Percentiles rank a stretch among this genome's conserved stretches.
Conservation (phyloP, 2,888 invertebrate species). For the Hypselothyrea guttata region DNA sequence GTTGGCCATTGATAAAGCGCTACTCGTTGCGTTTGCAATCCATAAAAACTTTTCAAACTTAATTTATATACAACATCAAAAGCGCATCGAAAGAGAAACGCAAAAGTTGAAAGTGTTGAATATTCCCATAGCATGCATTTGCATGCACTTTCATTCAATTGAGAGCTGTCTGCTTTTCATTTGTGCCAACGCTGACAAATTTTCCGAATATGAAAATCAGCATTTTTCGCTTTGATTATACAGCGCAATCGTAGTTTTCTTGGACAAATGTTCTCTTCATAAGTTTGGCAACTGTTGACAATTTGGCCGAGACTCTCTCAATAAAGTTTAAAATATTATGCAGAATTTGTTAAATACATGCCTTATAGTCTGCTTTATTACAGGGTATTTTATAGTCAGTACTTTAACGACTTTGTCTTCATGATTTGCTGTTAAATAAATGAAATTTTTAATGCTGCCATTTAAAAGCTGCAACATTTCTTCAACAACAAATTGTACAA, state of each 20-base stretch:
- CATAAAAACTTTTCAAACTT: constrained; percentile 54
- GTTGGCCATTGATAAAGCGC: constrained; percentile 42
- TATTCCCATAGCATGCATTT: too few species aligned
- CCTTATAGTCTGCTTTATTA: neutral
- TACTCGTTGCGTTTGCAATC: constrained; percentile 54
- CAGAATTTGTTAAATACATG: neutral
- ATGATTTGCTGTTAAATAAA: constrained; percentile 41
- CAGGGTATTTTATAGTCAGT: constrained; percentile 15
- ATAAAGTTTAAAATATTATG: neutral
- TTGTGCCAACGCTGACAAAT: constrained; percentile 67
- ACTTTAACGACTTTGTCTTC: neutral
- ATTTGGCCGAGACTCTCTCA: constrained; percentile 33
- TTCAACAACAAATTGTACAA: constrained; percentile 40
- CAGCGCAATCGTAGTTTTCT: constrained; percentile 16
- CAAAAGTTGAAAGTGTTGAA: neutral
- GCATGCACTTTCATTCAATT: constrained; percentile 5
- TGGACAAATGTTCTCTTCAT: neutral
- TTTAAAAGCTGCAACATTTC: constrained; percentile 37
- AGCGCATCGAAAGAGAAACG: constrained; percentile 29
- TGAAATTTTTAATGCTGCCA: constrained; percentile 53
- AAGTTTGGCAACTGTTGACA: constrained; percentile 61
- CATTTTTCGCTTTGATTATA: constrained; percentile 67
- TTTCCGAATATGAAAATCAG: constrained; percentile 71
- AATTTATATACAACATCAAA: constrained; percentile 72
- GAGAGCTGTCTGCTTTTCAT: constrained; percentile 27